Percentiles rank a stretch among this genome's conserved stretches.
phyloP scores from a whole-genome alignment of 1,140 invertebrate species.

The Radopholus similis region DNA sequence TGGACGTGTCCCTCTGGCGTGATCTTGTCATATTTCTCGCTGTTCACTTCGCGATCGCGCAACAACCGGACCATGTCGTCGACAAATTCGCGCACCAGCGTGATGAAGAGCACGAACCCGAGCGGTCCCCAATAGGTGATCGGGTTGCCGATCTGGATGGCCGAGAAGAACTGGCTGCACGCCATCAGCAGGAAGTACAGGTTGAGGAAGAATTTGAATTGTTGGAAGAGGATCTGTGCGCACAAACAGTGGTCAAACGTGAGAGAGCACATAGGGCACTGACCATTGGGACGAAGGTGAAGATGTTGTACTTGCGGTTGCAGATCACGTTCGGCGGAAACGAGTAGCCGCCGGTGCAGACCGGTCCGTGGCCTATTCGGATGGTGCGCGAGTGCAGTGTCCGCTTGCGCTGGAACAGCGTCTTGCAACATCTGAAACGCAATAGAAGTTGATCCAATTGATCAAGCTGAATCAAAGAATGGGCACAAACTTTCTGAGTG shows the following conservation, averaged over 20 bases:
- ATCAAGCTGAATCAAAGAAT: constrained; percentile 7
- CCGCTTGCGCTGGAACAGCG: constrained; percentile 34
- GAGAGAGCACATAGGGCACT: constrained; percentile 34
- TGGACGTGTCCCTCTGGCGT: constrained; percentile 67
- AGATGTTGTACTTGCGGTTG: constrained; percentile 97
- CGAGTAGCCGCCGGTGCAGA: constrained; percentile 64
- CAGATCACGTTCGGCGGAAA: constrained; percentile 91
- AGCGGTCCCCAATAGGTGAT: constrained; percentile 99
- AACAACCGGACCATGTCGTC: constrained; percentile 88
- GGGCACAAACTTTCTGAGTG: constrained; percentile 14
- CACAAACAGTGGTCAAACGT: neutral
- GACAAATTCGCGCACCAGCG: constrained; percentile 87
- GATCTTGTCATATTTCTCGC: constrained; percentile 71
- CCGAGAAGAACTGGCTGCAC: constrained; percentile 90
- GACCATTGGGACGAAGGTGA: constrained; percentile 94
- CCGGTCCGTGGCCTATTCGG: constrained; percentile 62
- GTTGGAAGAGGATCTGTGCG: constrained; percentile 83
- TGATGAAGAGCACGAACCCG: constrained; percentile 91
- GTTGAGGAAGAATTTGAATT: constrained; percentile 98
- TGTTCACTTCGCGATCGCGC: constrained; percentile 90
- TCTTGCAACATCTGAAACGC: constrained; percentile 44
- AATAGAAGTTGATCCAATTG: constrained; percentile 7
- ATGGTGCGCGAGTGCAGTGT: constrained; percentile 63
- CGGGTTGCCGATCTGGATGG: constrained; percentile 88
- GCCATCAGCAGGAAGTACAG: constrained; percentile 98